Conservation (phyloP, 2,797 vertebrate species). For the Pseudotriccus pelzelni region DNA sequence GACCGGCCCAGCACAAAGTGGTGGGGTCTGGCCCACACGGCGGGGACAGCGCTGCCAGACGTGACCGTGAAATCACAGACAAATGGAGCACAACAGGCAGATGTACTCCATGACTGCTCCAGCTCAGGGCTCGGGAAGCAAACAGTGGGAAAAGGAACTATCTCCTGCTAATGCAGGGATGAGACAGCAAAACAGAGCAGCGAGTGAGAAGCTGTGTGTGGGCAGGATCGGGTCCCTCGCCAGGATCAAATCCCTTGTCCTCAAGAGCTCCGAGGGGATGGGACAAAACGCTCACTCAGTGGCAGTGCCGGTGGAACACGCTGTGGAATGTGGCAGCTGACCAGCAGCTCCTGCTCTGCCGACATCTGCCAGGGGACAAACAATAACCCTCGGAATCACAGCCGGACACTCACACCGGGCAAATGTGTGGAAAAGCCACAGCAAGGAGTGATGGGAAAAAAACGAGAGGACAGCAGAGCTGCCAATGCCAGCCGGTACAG, state of each 20-base stretch:
- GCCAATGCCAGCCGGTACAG: fast-evolving
- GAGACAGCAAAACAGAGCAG: neutral
- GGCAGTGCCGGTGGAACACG: neutral
- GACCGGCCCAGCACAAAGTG: neutral
- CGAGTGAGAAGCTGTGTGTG: neutral
- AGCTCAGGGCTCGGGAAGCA: neutral
- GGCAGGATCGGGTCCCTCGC: neutral
- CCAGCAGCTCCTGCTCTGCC: neutral
- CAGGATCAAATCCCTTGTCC: neutral
- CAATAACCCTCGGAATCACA: neutral
- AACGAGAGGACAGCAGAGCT: neutral
- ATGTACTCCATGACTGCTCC: neutral
- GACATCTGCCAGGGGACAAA: neutral
- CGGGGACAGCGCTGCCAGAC: neutral
- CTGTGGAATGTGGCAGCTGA: neutral
- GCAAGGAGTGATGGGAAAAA: neutral
- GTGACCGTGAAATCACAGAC: neutral
- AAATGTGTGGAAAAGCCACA: neutral
- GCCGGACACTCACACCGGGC: neutral
- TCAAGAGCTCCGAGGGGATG: neutral
- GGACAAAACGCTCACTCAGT: neutral
- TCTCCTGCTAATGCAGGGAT: neutral
- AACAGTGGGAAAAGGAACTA: neutral
- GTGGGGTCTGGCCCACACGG: neutral
- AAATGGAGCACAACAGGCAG: neutral